phyloP scores from a whole-genome alignment of 2,797 vertebrate genomes.

The Remorina albescens region DNA sequence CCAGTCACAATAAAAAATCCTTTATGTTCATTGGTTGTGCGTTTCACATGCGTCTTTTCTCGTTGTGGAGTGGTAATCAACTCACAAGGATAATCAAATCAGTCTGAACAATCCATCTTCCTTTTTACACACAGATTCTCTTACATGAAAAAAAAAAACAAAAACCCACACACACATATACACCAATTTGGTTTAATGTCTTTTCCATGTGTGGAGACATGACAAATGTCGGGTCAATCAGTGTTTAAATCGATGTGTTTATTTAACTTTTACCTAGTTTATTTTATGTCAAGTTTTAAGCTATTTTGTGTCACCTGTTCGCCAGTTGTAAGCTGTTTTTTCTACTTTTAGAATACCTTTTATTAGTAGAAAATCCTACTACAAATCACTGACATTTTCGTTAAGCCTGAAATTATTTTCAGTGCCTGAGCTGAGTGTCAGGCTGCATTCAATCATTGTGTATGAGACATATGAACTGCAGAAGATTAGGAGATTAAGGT shows the following conservation, averaged over 20 bases:
- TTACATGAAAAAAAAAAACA: conserved; percentile 11
- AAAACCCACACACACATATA: conserved; percentile 1
- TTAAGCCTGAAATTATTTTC: background rate
- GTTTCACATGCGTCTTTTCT: conserved; percentile 7
- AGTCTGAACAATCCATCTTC: conserved; percentile 46
- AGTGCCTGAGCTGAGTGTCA: background rate
- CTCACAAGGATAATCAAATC: conserved; percentile 40
- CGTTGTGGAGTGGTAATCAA: conserved; percentile 7
- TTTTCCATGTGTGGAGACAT: conserved; percentile 47
- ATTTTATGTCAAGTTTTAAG: background rate
- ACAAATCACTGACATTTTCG: background rate
- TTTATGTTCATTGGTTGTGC: conserved; percentile 25
- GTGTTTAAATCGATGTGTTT: conserved; percentile 16
- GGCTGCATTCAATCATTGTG: background rate
- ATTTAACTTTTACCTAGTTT: background rate
- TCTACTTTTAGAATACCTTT: background rate
- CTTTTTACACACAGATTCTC: conserved; percentile 21
- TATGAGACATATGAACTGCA: conserved; percentile 4
- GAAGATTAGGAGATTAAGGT: background rate
- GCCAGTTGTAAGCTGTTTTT: background rate
- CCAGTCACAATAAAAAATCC: background rate
- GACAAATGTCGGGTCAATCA: conserved; percentile 5
- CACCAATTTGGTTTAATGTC: conserved; percentile 29
- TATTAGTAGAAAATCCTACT: background rate
- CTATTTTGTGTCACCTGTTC: background rate